Evolutionary conservation across 2,888 invertebrate genomes (phyloP).

Genomic region (Noctua janthina): DNA sequence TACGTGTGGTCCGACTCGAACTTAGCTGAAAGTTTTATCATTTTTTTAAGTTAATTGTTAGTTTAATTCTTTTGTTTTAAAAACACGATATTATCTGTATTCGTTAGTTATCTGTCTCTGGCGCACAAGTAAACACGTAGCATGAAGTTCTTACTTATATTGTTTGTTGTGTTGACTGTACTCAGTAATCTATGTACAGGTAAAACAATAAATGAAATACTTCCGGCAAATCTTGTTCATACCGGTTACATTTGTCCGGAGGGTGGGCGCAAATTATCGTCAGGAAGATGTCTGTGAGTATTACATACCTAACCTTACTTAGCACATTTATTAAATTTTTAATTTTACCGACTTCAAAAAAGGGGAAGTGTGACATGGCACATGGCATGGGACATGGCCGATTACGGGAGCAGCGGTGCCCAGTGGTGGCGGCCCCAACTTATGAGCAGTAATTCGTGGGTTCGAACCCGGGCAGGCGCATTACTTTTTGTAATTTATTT

Average conservation of each 20-base stretch:
- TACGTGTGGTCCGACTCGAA: too few relatives aligned
- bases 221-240: neutral
- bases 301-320: neutral
- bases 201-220: neutral
- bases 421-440: too few relatives aligned
- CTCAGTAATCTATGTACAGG: neutral
- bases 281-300: neutral
- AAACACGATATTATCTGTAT: neutral
- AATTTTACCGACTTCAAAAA: neutral
- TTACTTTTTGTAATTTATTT: too few relatives aligned
- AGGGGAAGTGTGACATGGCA: too few relatives aligned
- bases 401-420: too few relatives aligned
- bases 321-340: too few relatives aligned
- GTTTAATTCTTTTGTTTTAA: neutral
- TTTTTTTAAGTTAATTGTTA: neutral
- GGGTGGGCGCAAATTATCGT: neutral
- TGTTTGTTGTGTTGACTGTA: too few relatives aligned
- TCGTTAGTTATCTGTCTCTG: neutral
- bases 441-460: too few relatives aligned
- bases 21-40: too few relatives aligned
- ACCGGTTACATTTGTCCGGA: neutral
- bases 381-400: too few relatives aligned
- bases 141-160: too few relatives aligned
- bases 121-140: neutral
- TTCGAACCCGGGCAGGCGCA: too few relatives aligned